A percentile compares a stretch with the other conserved stretches of the same genome.
Evolutionary conservation across 2,888 invertebrate genomes (phyloP).

Genomic region (Neocrepidodera transversa): DNA sequence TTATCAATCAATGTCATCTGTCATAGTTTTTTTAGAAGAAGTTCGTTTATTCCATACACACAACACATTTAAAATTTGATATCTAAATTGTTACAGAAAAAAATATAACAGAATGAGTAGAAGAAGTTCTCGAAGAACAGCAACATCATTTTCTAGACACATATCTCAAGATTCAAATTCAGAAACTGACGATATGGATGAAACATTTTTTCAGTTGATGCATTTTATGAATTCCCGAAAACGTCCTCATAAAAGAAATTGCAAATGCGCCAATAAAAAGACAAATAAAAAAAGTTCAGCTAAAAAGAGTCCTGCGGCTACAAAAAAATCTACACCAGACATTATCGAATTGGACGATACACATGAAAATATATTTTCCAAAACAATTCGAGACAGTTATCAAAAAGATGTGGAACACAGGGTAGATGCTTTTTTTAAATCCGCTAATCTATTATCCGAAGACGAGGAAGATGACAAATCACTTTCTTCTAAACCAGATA

Average conservation of each 20-base stretch:
- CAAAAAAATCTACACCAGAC: not conserved
- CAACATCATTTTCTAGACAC: not conserved
- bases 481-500: not conserved
- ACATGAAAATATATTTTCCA: not conserved
- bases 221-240: not conserved
- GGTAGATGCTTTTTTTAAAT: conserved; percentile 24
- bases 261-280: not conserved
- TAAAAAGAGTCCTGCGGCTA: not conserved
- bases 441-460: conserved; percentile 13
- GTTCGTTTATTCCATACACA: too few relatives aligned
- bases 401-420: conserved; percentile 13
- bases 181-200: not conserved
- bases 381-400: not conserved
- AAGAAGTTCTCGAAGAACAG: too few relatives aligned
- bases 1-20: too few relatives aligned
- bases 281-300: not conserved
- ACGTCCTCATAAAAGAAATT: not conserved
- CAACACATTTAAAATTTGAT: too few relatives aligned
- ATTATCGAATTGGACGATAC: not conserved
- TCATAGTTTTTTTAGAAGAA: too few relatives aligned
- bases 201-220: not conserved
- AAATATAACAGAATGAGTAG: too few relatives aligned
- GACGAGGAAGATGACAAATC: conserved; percentile 25
- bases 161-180: not conserved
- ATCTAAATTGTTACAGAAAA: too few relatives aligned